Conservation (phyloP, 2,888 invertebrate genomes). For the Melipona bicolor region DNA sequence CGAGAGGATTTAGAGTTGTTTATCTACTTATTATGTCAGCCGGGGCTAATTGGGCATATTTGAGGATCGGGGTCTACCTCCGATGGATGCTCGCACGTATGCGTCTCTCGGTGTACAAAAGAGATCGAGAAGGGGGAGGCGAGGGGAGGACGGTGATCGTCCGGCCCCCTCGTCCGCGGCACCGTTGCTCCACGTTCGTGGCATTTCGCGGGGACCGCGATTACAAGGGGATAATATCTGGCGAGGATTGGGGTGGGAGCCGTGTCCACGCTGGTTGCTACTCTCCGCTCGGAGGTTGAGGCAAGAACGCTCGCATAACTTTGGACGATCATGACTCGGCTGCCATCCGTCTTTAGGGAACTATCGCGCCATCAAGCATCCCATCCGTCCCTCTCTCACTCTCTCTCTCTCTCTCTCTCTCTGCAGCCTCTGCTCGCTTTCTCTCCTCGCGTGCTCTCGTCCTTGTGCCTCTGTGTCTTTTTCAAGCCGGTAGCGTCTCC, state of each 20-base stretch:
- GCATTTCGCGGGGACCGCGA: slow-evolving; percentile 66
- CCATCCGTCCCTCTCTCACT: slow-evolving; percentile 32
- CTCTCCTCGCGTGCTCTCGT: background rate
- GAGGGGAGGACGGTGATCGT: background rate
- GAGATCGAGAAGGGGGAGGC: slow-evolving; percentile 27
- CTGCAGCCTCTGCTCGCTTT: background rate
- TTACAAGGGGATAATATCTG: slow-evolving; percentile 71
- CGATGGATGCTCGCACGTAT: slow-evolving; percentile 78
- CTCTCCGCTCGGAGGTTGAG: slow-evolving; percentile 30
- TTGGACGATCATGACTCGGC: slow-evolving; percentile 72
- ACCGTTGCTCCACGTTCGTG: slow-evolving; percentile 53
- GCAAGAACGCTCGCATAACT: slow-evolving; percentile 81
- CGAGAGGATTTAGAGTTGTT: slow-evolving; percentile 78
- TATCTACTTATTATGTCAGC: slow-evolving; percentile 83
- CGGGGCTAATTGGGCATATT: slow-evolving; percentile 82
- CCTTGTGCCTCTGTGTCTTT: slow-evolving; percentile 26
- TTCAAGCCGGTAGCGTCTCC: slow-evolving; percentile 24
- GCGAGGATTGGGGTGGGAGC: slow-evolving; percentile 34
- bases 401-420: slow-evolving; percentile 22
- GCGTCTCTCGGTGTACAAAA: slow-evolving; percentile 44
- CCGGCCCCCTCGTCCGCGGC: slow-evolving; percentile 38
- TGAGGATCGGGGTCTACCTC: slow-evolving; percentile 65
- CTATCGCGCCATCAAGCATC: slow-evolving; percentile 71
- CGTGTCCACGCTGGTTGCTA: background rate
- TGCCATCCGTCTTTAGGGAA: slow-evolving; percentile 76